These are phyloP conservation scores for Brachycybe producta DNA, from an alignment of 2,888 invertebrate species.

Conservation along the genomic window DNA sequence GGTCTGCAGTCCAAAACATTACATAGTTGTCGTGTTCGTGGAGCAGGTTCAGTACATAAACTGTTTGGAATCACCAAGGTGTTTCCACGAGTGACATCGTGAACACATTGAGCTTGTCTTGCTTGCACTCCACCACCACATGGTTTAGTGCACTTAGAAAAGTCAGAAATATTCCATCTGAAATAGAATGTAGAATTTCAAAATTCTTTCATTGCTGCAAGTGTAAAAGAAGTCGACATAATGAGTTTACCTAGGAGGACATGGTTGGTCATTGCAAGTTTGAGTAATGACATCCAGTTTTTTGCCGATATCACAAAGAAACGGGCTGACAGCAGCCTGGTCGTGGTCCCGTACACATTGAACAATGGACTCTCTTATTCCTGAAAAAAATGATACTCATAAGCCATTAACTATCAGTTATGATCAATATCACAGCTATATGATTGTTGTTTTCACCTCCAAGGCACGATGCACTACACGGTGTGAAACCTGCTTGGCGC, in stretches of 20 bases:
- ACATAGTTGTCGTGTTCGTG: slow-evolving; percentile 77
- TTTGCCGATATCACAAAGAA: slow-evolving; percentile 70
- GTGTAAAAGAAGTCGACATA: background rate
- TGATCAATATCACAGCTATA: background rate
- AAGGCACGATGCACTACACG: slow-evolving; percentile 86
- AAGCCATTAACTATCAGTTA: background rate
- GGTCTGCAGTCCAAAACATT: slow-evolving; percentile 87
- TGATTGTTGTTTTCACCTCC: slow-evolving; percentile 40
- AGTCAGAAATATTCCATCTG: slow-evolving; percentile 75
- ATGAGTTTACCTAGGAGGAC: slow-evolving; percentile 58
- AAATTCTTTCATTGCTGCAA: background rate
- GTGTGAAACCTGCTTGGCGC: slow-evolving; percentile 78
- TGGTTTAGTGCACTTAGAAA: slow-evolving; percentile 75
- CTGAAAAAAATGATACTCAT: slow-evolving; percentile 29
- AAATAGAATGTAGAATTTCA: slow-evolving; percentile 23
- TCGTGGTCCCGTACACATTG: slow-evolving; percentile 78
- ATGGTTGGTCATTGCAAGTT: slow-evolving; percentile 88
- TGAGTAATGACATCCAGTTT: slow-evolving; percentile 78
- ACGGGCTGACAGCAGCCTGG: slow-evolving; percentile 71
- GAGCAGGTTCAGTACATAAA: slow-evolving; percentile 83
- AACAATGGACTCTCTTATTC: slow-evolving; percentile 66
- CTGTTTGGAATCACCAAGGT: slow-evolving; percentile 84
- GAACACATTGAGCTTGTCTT: slow-evolving; percentile 67
- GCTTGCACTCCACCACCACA: slow-evolving; percentile 91
- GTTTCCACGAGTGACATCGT: slow-evolving; percentile 73